phyloP scores from a whole-genome alignment of 2,113 vertebrate species.

The Chaenocephalus aceratus region DNA sequence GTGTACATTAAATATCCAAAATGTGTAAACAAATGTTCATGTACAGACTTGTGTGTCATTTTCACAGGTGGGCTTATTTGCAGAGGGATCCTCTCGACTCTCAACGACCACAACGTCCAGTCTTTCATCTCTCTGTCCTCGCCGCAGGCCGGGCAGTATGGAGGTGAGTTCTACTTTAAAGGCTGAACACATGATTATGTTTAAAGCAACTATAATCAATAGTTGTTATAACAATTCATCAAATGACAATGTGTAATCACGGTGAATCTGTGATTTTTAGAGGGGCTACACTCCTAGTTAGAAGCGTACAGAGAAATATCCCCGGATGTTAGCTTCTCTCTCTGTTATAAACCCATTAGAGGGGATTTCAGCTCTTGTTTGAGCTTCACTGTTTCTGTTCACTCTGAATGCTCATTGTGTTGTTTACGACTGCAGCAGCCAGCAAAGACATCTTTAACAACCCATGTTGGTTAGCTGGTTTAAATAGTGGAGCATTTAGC shows the following conservation, averaged over 20 bases:
- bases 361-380: neutral
- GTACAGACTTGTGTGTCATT: neutral
- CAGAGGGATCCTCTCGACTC: constrained; percentile 89
- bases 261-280: too few species aligned
- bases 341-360: too few species aligned
- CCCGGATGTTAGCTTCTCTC: neutral
- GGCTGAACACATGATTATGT: neutral
- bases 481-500: neutral
- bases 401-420: neutral
- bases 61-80: constrained; percentile 89
- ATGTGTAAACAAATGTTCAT: too few species aligned
- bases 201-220: neutral
- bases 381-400: neutral
- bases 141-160: constrained; percentile 92
- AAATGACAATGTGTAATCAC: neutral
- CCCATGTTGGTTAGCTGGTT: neutral
- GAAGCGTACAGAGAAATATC: too few species aligned
- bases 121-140: constrained; percentile 92
- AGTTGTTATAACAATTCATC: neutral
- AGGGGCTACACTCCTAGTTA: neutral
- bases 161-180: constrained; percentile 78
- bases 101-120: constrained; percentile 90
- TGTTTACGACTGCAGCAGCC: neutral
- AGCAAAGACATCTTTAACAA: neutral
- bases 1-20: too few species aligned